phyloP scores from a whole-genome alignment of 2,113 vertebrate species.

The Ciconia maguari region DNA sequence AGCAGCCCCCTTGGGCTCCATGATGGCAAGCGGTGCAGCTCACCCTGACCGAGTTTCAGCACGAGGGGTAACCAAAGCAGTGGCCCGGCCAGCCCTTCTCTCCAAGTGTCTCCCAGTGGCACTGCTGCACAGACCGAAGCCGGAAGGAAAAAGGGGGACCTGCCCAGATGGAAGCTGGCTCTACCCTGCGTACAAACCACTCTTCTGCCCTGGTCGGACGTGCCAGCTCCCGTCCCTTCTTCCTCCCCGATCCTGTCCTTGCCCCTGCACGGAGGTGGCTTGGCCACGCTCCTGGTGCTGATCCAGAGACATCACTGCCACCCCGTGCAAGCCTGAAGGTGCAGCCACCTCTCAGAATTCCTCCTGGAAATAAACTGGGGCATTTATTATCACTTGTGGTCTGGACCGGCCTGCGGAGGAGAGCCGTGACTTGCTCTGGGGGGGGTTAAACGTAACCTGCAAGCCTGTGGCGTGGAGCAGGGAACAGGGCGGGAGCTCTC shows the following conservation, averaged over 20 bases:
- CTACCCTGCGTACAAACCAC: background rate
- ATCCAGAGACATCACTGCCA: background rate
- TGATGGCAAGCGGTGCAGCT: background rate
- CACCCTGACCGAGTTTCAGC: background rate
- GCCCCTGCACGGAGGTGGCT: background rate
- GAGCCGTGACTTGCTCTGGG: background rate
- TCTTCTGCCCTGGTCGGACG: fast-evolving
- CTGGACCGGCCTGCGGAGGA: background rate
- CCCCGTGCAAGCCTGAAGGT: background rate
- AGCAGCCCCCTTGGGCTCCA: fast-evolving
- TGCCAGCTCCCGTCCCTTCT: background rate
- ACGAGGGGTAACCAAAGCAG: background rate
- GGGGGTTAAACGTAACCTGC: background rate
- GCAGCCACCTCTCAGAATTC: background rate
- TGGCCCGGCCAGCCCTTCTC: background rate
- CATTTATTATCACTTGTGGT: background rate
- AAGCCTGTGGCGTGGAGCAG: background rate
- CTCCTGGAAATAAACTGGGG: background rate
- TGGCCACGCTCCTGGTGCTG: background rate
- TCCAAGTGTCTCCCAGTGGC: background rate
- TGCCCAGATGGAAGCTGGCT: background rate
- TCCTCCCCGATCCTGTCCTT: background rate
- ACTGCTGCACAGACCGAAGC: background rate
- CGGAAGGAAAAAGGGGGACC: background rate
- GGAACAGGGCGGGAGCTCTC: slow-evolving; percentile 49